phyloP scores from a whole-genome alignment of 2,113 vertebrate genomes.

The Centropristis striata region DNA sequence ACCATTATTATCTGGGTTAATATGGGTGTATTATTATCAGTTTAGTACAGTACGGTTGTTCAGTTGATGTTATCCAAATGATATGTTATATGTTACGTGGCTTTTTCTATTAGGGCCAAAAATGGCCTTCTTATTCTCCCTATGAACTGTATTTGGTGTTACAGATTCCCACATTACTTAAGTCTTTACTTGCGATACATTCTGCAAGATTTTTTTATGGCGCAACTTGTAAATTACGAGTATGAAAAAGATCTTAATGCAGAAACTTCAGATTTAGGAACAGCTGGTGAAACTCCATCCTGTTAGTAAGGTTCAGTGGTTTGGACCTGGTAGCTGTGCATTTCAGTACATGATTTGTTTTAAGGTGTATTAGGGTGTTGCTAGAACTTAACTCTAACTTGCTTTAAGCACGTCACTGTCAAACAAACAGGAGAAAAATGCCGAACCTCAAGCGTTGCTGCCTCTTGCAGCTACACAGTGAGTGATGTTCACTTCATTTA shows the following conservation, averaged over 20 bases:
- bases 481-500: not conserved
- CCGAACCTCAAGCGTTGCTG: not conserved
- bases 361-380: not conserved
- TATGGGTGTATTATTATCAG: no score
- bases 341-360: not conserved
- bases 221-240: not conserved
- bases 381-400: not conserved
- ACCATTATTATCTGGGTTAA: no score
- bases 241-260: not conserved
- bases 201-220: not conserved
- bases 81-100: no score
- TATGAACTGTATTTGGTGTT: no score
- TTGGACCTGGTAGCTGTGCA: not conserved
- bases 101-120: no score
- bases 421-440: not conserved
- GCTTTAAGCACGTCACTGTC: not conserved
- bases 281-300: not conserved
- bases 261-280: not conserved
- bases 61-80: no score
- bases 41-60: no score
- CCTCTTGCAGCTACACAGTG: not conserved
- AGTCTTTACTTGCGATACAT: no score
- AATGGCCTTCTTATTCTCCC: no score
- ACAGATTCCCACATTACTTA: no score
- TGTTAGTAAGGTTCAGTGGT: not conserved